These are phyloP conservation scores for Cetonia aurata DNA, from an alignment of 2,888 invertebrate genomes.

Conservation along the genomic window DNA sequence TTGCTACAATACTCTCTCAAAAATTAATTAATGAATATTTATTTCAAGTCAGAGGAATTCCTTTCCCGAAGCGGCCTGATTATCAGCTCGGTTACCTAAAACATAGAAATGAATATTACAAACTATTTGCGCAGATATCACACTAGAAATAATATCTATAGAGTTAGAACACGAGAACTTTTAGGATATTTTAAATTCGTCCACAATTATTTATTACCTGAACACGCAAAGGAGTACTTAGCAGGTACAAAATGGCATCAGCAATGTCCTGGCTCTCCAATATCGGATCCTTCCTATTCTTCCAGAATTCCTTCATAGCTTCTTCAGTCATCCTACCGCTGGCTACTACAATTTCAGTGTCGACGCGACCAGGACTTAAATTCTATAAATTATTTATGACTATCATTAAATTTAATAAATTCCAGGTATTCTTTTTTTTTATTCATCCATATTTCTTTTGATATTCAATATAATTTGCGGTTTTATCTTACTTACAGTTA, in stretches of 20 bases:
- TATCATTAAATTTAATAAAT: too few species aligned
- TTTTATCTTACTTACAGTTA: slow-evolving; percentile 40
- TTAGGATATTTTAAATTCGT: too few species aligned
- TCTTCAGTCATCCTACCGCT: slow-evolving; percentile 4
- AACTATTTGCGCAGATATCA: too few species aligned
- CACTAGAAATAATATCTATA: not conserved
- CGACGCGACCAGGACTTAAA: slow-evolving; percentile 74
- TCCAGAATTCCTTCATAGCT: slow-evolving; percentile 51
- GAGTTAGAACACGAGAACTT: too few species aligned
- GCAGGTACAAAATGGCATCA: slow-evolving; percentile 72
- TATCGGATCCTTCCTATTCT: slow-evolving; percentile 60
- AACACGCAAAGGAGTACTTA: slow-evolving; percentile 74
- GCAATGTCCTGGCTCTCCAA: slow-evolving; percentile 73
- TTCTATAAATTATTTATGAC: slow-evolving; percentile 65
- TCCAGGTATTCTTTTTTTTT: too few species aligned
- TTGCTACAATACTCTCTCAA: too few species aligned
- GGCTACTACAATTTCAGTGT: slow-evolving; percentile 67
- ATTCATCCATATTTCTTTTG: too few species aligned
- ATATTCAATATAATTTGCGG: too few species aligned
- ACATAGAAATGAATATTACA: not conserved
- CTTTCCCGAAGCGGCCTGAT: slow-evolving; percentile 33
- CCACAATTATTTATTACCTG: slow-evolving; percentile 63
- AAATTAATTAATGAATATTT: too few species aligned
- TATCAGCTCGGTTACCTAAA: slow-evolving; percentile 37
- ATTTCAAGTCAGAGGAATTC: not conserved